Evolutionary conservation across 2,888 invertebrate genomes (phyloP), one percentile per base, ranked within the genome.

Genomic region (Dioctria rufipes): DNA sequence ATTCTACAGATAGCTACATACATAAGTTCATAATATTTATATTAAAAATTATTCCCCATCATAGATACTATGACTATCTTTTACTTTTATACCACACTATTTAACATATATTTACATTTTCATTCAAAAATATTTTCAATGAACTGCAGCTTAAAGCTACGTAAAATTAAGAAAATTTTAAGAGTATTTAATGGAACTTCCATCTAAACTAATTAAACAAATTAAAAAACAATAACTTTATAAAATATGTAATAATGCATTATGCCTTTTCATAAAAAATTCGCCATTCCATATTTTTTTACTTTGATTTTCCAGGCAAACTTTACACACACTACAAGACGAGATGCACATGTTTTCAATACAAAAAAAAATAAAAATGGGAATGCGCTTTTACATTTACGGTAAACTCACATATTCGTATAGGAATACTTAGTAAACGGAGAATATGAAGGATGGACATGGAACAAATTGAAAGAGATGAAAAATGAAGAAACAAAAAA

Each of bases 371-470:
- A 25, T 25, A 25, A 25, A 25, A 25, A 46, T 51, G 66, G 79
- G 79, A 66, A 75, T 75, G 75, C 75, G 75, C 61, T 75, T 25
- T 75, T 71, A 54, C 71, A 71, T 71, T 71, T 75, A 75, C 79
- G 58, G 25, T 63, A 82, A 81, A 82, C 46, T 83, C 51, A n/a
- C 82, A 80, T 80, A 81, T 81, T 43, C 61, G 77, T 81, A 82
- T 82, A 83, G 82, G 83, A 83, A 83, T 80, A 81, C 78, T 77
- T 81, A 79, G 82, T 82, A 73, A 3, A 25, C 66, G 54, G 80
- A 75, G 75, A 75, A 75, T 60, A 61, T 61, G 75, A 75, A 75
- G 60, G 61, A 75, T 75, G 25, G 25, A 25, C 25, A 25, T 25
- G 51, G 60, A 83, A 80, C 80, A 75, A 81, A 61, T 69, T 65